phyloP scores from a whole-genome alignment of 2,113 vertebrate species.

The Prunella fulvescens region DNA sequence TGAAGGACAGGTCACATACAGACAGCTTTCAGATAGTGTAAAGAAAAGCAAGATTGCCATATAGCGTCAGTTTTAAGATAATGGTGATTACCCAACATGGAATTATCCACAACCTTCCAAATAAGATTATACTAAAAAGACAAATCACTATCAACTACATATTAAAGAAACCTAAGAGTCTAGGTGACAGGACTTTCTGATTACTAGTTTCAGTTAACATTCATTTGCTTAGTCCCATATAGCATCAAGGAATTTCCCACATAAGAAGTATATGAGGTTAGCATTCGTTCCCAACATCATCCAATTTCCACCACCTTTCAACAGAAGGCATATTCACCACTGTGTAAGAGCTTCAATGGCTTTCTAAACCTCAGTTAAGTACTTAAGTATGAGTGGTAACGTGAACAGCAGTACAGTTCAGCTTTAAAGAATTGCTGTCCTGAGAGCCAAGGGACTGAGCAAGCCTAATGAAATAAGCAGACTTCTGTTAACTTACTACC shows the following conservation, averaged over 20 bases:
- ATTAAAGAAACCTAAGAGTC: not conserved
- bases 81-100: not conserved
- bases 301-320: not conserved
- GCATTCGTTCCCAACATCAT: not conserved
- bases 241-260: not conserved
- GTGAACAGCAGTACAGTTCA: not conserved
- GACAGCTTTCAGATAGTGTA: not conserved
- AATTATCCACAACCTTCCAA: not conserved
- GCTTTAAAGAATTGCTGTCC: not conserved
- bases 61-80: not conserved
- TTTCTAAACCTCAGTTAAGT: not conserved
- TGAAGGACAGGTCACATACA: not conserved
- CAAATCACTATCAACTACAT: not conserved
- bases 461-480: not conserved
- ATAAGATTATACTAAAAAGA: not conserved
- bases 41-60: not conserved
- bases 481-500: not conserved
- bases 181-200: not conserved
- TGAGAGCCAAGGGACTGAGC: not conserved
- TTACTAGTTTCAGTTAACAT: not conserved
- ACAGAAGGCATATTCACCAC: not conserved
- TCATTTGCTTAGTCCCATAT: not conserved
- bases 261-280: not conserved
- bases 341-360: not conserved
- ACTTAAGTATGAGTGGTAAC: not conserved